Percentiles rank a stretch among this genome's conserved stretches.
These are phyloP conservation scores for Phalera bucephala DNA, from an alignment of 2,888 invertebrate genomes.

Conservation along the genomic window DNA sequence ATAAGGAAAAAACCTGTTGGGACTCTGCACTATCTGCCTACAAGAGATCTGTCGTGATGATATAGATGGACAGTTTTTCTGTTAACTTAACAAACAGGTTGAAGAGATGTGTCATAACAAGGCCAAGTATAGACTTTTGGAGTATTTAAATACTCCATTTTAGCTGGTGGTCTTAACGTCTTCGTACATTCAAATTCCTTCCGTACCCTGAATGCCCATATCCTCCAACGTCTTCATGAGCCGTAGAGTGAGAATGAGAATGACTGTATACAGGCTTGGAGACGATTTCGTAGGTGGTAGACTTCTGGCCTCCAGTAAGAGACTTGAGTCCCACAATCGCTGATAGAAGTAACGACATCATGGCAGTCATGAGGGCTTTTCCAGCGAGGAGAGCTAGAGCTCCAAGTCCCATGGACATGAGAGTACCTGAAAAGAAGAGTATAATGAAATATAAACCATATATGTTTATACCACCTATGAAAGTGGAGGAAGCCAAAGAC, in stretches of 20 bases:
- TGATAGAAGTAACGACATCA: slow-evolving; percentile 90
- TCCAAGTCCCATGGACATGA: slow-evolving; percentile 89
- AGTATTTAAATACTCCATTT: too few relatives aligned
- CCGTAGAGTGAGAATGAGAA: slow-evolving; percentile 83
- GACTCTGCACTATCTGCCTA: too few relatives aligned
- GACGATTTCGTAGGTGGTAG: slow-evolving; percentile 92
- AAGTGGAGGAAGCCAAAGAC: too few relatives aligned
- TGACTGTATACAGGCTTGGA: slow-evolving; percentile 91
- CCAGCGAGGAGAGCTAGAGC: slow-evolving; percentile 91
- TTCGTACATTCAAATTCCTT: slow-evolving; percentile 58
- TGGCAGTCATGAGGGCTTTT: slow-evolving; percentile 91
- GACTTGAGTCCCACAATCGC: slow-evolving; percentile 90
- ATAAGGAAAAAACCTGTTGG: too few relatives aligned
- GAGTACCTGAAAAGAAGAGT: slow-evolving; percentile 77
- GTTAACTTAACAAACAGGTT: too few relatives aligned
- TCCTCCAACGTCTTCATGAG: slow-evolving; percentile 82
- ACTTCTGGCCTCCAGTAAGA: slow-evolving; percentile 86
- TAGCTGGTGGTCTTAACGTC: slow-evolving; percentile 46
- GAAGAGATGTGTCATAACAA: too few relatives aligned
- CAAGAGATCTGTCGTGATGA: too few relatives aligned
- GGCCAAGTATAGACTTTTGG: too few relatives aligned
- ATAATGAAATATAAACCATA: slow-evolving; percentile 4
- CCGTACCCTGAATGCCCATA: slow-evolving; percentile 82
- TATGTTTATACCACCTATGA: too few relatives aligned
- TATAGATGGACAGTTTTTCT: too few relatives aligned